A percentile compares a stretch with the other conserved stretches of the same genome.
Evolutionary conservation across 2,888 invertebrate species (phyloP).

Genomic region (Halictus ligatus): DNA sequence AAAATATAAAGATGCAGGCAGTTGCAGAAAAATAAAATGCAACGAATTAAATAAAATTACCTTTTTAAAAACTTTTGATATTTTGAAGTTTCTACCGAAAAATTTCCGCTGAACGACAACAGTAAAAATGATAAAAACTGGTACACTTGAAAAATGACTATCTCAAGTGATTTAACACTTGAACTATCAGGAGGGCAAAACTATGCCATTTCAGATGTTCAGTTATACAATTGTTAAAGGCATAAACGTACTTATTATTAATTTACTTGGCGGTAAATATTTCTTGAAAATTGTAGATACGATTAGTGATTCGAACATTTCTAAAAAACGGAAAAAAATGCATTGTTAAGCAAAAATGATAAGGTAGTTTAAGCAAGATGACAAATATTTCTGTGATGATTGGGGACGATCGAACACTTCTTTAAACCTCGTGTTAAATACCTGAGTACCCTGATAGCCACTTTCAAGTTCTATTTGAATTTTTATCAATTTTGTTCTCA

Average conservation of each 20-base stretch:
- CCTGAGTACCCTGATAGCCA: too few relatives aligned
- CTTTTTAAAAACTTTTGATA: not conserved
- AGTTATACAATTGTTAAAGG: not conserved
- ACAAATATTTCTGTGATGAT: too few relatives aligned
- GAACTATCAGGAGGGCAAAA: not conserved
- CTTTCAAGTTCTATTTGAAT: too few relatives aligned
- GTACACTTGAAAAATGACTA: not conserved
- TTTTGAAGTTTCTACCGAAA: not conserved
- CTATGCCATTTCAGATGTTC: not conserved
- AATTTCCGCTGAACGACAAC: not conserved
- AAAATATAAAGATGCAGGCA: not conserved
- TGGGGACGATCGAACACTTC: too few relatives aligned
- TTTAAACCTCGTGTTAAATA: too few relatives aligned
- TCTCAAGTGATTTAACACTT: not conserved
- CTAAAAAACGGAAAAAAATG: too few relatives aligned
- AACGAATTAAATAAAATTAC: not conserved
- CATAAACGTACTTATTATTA: too few relatives aligned
- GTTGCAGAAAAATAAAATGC: not conserved
- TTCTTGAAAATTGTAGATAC: not conserved
- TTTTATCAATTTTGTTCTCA: not conserved
- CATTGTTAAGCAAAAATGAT: not conserved
- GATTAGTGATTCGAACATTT: too few relatives aligned
- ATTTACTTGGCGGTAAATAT: not conserved
- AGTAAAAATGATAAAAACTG: not conserved
- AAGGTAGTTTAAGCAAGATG: too few relatives aligned